A percentile compares a stretch with the other conserved stretches of the same genome.
These are phyloP conservation scores for Amphibalanus amphitrite DNA, from an alignment of 1,140 invertebrate genomes.

Conservation along the genomic window DNA sequence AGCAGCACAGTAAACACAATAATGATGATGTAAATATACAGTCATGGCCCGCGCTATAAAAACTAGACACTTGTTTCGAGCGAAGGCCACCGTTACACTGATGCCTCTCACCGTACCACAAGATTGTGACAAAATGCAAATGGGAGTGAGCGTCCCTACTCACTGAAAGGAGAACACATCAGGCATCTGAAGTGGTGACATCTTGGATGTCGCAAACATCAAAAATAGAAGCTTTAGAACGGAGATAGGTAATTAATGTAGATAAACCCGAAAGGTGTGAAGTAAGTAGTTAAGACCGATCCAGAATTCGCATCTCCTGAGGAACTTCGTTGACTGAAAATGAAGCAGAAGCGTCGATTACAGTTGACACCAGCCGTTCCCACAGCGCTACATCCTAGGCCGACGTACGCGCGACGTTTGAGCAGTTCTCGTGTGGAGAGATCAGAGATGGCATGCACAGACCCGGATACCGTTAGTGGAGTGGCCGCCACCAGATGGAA, in stretches of 20 bases:
- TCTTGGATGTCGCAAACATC: too few species aligned
- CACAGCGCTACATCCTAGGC: not conserved
- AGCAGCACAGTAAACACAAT: not conserved
- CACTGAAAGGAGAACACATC: not conserved
- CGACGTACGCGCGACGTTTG: not conserved
- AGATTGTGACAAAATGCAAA: not conserved
- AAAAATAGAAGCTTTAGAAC: too few species aligned
- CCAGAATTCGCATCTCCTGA: not conserved
- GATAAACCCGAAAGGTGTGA: too few species aligned
- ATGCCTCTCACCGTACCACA: not conserved
- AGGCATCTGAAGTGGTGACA: not conserved
- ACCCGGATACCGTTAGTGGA: not conserved
- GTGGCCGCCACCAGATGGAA: not conserved
- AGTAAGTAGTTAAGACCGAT: too few species aligned
- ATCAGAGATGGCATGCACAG: conserved; percentile 1
- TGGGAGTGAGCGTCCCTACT: not conserved
- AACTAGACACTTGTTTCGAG: not conserved
- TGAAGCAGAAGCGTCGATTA: not conserved
- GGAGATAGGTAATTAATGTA: too few species aligned
- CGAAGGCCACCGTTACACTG: not conserved
- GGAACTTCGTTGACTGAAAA: not conserved
- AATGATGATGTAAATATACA: not conserved
- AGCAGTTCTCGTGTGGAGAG: not conserved
- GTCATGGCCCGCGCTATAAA: not conserved
- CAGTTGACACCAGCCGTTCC: not conserved